Conservation (phyloP, 1,140 invertebrate genomes). For the Diuraphis noxia region DNA sequence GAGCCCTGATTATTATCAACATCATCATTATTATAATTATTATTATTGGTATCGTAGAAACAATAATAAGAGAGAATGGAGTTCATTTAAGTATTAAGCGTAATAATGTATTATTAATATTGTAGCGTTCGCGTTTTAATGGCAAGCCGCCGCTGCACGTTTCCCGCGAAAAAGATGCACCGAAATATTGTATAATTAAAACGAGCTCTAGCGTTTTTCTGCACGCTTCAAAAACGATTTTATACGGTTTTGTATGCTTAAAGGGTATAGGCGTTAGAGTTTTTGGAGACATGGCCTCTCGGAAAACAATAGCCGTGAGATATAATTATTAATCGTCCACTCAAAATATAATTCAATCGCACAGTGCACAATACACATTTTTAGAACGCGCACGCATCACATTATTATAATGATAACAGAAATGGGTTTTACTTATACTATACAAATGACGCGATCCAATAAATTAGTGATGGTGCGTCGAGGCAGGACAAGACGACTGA, state of each 20-base stretch:
- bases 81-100: not conserved
- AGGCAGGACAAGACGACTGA: not conserved
- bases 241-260: too few relatives aligned
- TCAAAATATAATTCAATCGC: not conserved
- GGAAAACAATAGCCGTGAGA: not conserved
- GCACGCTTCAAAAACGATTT: not conserved
- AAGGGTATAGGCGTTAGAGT: too few relatives aligned
- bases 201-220: not conserved
- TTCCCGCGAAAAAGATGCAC: not conserved
- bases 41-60: not conserved
- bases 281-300: not conserved
- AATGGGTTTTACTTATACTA: not conserved
- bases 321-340: not conserved
- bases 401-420: not conserved
- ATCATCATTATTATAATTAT: not conserved
- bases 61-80: not conserved
- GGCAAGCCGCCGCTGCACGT: not conserved
- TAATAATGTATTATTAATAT: too few relatives aligned
- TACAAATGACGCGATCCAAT: not conserved
- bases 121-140: not conserved
- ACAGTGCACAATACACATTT: too few relatives aligned
- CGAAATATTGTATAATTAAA: not conserved
- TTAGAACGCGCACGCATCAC: too few relatives aligned
- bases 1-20: too few relatives aligned
- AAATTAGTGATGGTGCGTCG: too few relatives aligned